phyloP scores from a whole-genome alignment of 2,797 vertebrate genomes.

The Takifugu ocellatus region DNA sequence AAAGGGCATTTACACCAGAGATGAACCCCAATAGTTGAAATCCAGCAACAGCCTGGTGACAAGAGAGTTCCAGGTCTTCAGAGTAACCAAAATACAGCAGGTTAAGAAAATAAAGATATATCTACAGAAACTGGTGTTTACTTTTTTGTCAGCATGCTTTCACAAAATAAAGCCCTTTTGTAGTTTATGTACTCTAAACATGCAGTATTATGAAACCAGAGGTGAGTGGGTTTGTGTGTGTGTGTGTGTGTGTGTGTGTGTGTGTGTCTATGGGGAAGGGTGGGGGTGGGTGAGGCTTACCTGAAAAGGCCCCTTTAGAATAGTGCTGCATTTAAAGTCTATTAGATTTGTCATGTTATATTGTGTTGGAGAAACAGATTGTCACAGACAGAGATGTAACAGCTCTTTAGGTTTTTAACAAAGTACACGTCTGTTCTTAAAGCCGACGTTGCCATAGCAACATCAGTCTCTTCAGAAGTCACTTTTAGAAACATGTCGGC shows the following conservation, averaged over 20 bases:
- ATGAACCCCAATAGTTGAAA: conserved; percentile 53
- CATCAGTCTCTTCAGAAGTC: conserved; percentile 30
- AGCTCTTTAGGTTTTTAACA: conserved; percentile 58
- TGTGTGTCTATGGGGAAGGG: no score
- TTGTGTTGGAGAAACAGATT: conserved; percentile 70
- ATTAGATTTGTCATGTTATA: conserved; percentile 19
- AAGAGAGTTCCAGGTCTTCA: conserved; percentile 20
- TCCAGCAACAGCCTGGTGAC: conserved; percentile 46
- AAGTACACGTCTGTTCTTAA: conserved; percentile 42
- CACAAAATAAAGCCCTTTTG: conserved; percentile 75
- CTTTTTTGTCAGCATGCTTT: conserved; percentile 34
- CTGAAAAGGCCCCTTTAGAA: conserved; percentile 68
- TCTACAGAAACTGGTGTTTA: conserved; percentile 51
- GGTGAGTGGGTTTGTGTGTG: no score
- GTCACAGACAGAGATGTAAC: conserved; percentile 74
- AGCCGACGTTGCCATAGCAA: conserved; percentile 69
- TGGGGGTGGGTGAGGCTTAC: conserved; percentile 8
- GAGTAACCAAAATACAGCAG: conserved; percentile 50
- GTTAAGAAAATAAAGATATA: conserved; percentile 33
- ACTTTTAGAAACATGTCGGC: conserved; percentile 5
- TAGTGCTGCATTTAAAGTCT: conserved; percentile 62
- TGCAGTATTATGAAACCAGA: conserved; percentile 37
- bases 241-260: no score
- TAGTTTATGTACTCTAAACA: conserved; percentile 39
- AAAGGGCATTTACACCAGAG: conserved; percentile 54